Base-by-base conservation (phyloP, 2,888 invertebrate species). In the Stenodera caucasica region DNA sequence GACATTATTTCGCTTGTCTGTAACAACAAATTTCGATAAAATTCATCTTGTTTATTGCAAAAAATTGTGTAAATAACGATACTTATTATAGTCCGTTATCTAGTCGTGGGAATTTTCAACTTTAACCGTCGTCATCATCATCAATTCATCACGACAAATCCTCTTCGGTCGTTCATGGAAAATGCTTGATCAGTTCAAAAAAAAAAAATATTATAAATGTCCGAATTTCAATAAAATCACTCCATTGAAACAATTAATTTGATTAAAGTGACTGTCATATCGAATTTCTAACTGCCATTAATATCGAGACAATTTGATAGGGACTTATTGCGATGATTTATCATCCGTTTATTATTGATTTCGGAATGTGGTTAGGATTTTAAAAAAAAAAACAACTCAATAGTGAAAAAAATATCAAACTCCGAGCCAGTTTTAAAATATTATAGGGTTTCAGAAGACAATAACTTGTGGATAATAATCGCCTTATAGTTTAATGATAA, bases 401-500 rank as follows among this genome's bases (percentile, higher is more conserved):
- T 29, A 8, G 33, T 12, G 18, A 40, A 15, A 18, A 18, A 40
- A 45, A 45, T 45, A 21, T 45, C 2, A 7, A 21, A 21, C 45
- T 45, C 21, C 45, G 12, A 45, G 21, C 21, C 9, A 21, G 21
- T 12, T 50, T 45, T 54, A 49, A 55, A 50, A 45, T 54, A 61
- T 61, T 57, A 54, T 54, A 49, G 50, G 51, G 54, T 57, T 61
- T 53, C 54, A 12, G n/a, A 57, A 57, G 57, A 57, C 61, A 61
- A 57, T 61, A 61, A 57, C 55, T 54, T 54, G 57, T 23, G 21
- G 26, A 23, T 57, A 57, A 57, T 56, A 60, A 60, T 60, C 56
- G 49, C 51, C 57, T 57, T 55, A 57, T 58, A 45, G 21, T 21
- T 12, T 45, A 23, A 55, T 67, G 67, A 65, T 63, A 60, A 64